A percentile compares a stretch with the other conserved stretches of the same genome.
Evolutionary conservation across 2,888 invertebrate species (phyloP).

Genomic region (Enchytraeus crypticus): DNA sequence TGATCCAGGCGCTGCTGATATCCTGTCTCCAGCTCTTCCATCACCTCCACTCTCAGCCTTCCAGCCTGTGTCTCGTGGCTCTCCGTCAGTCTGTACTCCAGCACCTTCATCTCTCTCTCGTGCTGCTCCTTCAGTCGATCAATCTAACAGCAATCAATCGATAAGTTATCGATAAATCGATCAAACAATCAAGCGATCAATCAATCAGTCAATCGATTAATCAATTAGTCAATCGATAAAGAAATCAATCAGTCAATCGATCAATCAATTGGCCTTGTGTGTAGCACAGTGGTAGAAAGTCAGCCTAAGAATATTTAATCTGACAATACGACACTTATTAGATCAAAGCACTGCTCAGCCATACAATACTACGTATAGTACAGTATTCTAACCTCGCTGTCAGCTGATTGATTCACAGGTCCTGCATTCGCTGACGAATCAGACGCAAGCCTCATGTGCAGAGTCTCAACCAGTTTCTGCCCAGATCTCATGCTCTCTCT

Average conservation of each 20-base stretch:
- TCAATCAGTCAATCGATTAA: too few species aligned
- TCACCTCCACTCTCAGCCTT: not conserved
- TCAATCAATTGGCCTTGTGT: too few species aligned
- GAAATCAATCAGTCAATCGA: too few species aligned
- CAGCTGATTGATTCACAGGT: not conserved
- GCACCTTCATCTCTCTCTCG: constrained; percentile 25
- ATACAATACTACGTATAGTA: not conserved
- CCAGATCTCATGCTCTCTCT: not conserved
- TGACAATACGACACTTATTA: not conserved
- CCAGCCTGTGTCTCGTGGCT: not conserved
- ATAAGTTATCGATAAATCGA: too few species aligned
- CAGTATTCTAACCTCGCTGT: not conserved
- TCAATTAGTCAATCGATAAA: too few species aligned
- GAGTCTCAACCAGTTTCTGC: not conserved
- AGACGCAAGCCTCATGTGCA: not conserved
- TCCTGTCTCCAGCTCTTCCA: not conserved
- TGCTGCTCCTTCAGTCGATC: constrained; percentile 34
- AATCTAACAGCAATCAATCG: too few species aligned
- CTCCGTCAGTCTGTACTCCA: constrained; percentile 15
- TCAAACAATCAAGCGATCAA: too few species aligned
- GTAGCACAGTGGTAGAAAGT: too few species aligned
- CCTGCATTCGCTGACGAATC: not conserved
- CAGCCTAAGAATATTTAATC: too few species aligned
- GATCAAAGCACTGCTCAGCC: not conserved
- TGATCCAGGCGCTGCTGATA: constrained; percentile 1